Evolutionary conservation across 2,113 vertebrate species (phyloP).

Genomic region (Alaudala cheleensis): DNA sequence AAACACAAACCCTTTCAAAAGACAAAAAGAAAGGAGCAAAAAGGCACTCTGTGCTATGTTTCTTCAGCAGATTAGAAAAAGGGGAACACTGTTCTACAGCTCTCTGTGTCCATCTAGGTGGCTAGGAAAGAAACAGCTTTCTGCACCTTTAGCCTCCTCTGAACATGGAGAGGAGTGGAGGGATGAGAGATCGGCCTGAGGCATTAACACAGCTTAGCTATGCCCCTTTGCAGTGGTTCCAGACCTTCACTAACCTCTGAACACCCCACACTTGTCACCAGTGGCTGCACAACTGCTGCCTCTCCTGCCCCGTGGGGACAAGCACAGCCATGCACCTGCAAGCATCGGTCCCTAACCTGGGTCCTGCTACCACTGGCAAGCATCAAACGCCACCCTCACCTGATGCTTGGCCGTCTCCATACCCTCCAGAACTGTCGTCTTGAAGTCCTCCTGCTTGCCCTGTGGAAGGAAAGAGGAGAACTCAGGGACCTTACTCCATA

Average conservation of each 20-base stretch:
- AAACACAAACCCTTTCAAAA: neutral
- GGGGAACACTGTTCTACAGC: slow-evolving; percentile 11
- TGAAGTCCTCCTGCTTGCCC: slow-evolving; percentile 86
- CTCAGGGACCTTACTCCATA: slow-evolving; percentile 86
- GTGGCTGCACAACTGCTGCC: slow-evolving; percentile 24
- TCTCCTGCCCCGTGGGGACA: slow-evolving; percentile 22
- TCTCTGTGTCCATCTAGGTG: neutral
- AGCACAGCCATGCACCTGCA: slow-evolving; percentile 72
- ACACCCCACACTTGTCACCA: neutral
- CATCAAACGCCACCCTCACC: slow-evolving; percentile 84
- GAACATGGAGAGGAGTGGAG: slow-evolving; percentile 68
- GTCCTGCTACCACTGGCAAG: slow-evolving; percentile 80
- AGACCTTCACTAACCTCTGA: neutral
- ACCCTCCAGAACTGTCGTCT: slow-evolving; percentile 86
- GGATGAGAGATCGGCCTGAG: slow-evolving; percentile 78
- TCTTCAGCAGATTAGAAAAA: slow-evolving; percentile 4
- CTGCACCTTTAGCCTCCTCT: slow-evolving; percentile 26
- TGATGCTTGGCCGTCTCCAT: slow-evolving; percentile 87
- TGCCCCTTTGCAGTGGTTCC: neutral
- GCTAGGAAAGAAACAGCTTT: neutral
- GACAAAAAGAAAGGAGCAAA: neutral
- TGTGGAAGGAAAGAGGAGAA: slow-evolving; percentile 88
- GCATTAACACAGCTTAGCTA: slow-evolving; percentile 18
- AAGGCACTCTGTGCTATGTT: neutral
- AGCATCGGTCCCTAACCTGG: slow-evolving; percentile 77